Conservation (phyloP, 2,888 invertebrate species). For the Nebria brevicollis region DNA sequence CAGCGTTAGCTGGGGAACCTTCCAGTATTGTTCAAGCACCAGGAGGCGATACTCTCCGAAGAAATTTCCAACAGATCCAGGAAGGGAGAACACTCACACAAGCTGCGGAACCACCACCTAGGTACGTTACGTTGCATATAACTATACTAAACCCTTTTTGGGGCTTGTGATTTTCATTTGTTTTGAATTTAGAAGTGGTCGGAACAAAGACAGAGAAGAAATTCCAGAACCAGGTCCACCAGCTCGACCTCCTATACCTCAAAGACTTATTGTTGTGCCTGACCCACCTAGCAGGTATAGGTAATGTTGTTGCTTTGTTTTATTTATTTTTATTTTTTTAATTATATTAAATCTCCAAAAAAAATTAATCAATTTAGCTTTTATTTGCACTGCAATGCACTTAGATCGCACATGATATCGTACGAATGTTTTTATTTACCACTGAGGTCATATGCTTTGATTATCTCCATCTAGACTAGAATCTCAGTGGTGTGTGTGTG, state of each 20-base stretch:
- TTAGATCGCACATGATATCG: not conserved
- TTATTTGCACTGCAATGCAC: slow-evolving; percentile 18
- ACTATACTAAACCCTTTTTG: not conserved
- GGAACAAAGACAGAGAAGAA: slow-evolving; percentile 68
- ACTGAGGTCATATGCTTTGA: too few species aligned
- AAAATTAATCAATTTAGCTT: not conserved
- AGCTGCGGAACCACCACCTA: slow-evolving; percentile 68
- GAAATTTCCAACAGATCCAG: slow-evolving; percentile 98
- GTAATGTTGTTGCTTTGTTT: slow-evolving; percentile 54
- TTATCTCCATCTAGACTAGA: too few species aligned
- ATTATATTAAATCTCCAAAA: slow-evolving; percentile 1
- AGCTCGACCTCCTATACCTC: slow-evolving; percentile 87
- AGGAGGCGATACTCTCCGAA: slow-evolving; percentile 93
- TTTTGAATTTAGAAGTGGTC: slow-evolving; percentile 55
- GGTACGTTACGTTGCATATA: slow-evolving; percentile 51
- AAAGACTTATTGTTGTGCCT: slow-evolving; percentile 90
- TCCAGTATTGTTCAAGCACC: slow-evolving; percentile 91
- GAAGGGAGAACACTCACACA: slow-evolving; percentile 75
- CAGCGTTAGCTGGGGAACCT: slow-evolving; percentile 90
- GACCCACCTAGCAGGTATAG: slow-evolving; percentile 80
- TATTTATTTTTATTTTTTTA: slow-evolving; percentile 22
- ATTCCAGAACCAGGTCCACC: slow-evolving; percentile 88
- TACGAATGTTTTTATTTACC: not conserved
- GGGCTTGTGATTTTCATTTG: not conserved
- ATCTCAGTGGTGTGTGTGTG: too few species aligned